Evolutionary conservation across 2,797 vertebrate genomes (phyloP).

Genomic region (Liparis tanakae): DNA sequence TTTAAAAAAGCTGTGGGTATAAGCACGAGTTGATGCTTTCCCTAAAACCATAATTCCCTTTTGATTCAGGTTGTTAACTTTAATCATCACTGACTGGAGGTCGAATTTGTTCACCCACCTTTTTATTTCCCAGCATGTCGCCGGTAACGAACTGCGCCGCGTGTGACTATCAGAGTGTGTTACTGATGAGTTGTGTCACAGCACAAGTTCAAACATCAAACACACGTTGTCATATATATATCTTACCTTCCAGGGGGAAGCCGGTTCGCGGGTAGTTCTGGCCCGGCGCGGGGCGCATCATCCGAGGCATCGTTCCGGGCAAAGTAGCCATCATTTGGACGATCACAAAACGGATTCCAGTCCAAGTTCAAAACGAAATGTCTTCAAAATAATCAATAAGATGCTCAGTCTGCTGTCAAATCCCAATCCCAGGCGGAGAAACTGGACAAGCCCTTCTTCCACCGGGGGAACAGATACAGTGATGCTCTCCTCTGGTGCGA

Average conservation of each 20-base stretch:
- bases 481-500: conserved; percentile 64
- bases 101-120: conserved; percentile 47
- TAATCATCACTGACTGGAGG: conserved; percentile 55
- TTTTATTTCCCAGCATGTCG: conserved; percentile 57
- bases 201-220: conserved; percentile 39
- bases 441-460: conserved; percentile 70
- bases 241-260: conserved; percentile 93
- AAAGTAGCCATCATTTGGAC: conserved; percentile 88
- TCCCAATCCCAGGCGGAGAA: conserved; percentile 78
- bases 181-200: conserved; percentile 24
- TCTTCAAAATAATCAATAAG: conserved; percentile 56
- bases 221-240: conserved; percentile 16
- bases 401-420: conserved; percentile 58
- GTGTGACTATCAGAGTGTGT: conserved; percentile 21
- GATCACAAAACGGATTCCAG: conserved; percentile 53
- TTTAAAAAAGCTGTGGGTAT: not conserved
- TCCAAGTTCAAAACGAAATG: conserved; percentile 67
- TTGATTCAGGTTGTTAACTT: conserved; percentile 47
- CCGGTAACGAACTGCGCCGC: conserved; percentile 45
- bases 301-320: conserved; percentile 89
- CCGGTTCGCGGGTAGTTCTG: conserved; percentile 95
- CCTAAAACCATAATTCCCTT: conserved; percentile 18
- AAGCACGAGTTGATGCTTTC: not conserved
- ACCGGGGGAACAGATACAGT: conserved; percentile 52
- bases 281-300: conserved; percentile 93